phyloP scores from a whole-genome alignment of 1,140 invertebrate species.

The Charaxes varanes region DNA sequence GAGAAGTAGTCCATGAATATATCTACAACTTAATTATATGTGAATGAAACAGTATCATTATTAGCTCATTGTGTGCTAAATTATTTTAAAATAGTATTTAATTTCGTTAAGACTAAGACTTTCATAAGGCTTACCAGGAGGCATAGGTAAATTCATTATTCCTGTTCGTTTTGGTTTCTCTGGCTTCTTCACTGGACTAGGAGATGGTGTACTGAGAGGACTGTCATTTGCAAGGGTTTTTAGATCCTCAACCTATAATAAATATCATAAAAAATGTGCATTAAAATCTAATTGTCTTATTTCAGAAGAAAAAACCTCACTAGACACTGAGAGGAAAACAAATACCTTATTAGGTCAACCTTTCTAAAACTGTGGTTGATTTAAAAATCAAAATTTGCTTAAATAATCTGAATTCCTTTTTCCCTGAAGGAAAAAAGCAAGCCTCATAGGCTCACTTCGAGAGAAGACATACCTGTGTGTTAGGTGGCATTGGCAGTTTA shows the following conservation, averaged over 20 bases:
- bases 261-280: slow-evolving; percentile 1
- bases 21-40: no score
- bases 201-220: slow-evolving; percentile 77
- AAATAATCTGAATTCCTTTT: no score
- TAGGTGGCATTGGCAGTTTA: slow-evolving; percentile 88
- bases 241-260: slow-evolving; percentile 81
- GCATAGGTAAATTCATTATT: slow-evolving; percentile 92
- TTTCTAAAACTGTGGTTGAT: no score
- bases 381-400: no score
- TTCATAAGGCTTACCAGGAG: slow-evolving; percentile 86
- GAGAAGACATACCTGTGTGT: slow-evolving; percentile 86
- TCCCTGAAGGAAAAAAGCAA: no score
- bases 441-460: no score
- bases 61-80: neutral
- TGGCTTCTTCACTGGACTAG: slow-evolving; percentile 65
- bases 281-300: slow-evolving; percentile 1
- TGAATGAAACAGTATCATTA: no score
- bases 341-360: no score
- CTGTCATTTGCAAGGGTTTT: slow-evolving; percentile 80
- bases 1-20: no score
- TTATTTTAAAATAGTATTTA: slow-evolving; percentile 7
- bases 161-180: slow-evolving; percentile 75
- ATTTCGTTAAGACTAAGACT: no score
- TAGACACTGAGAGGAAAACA: no score
- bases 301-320: no score